Evolutionary conservation across 2,888 invertebrate genomes (phyloP).

Genomic region (Harpalus rubripes): DNA sequence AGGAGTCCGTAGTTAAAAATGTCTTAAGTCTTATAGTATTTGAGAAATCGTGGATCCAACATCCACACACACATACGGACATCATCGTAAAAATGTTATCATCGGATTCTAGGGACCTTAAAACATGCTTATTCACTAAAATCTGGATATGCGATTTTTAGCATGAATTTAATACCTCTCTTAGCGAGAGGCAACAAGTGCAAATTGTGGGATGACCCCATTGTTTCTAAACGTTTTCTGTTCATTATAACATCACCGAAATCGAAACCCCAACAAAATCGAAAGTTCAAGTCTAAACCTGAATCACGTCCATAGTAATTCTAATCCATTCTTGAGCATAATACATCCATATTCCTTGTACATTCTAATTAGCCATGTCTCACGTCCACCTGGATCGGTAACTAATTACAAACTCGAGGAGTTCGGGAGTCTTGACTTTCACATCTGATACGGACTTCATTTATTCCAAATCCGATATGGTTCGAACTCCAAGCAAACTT

Average conservation of each 20-base stretch:
- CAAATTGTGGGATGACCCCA: too few species aligned
- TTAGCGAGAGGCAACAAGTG: too few species aligned
- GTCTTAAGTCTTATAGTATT: too few species aligned
- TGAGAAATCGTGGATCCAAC: too few species aligned
- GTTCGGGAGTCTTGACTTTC: constrained; percentile 14
- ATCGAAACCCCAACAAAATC: constrained; percentile 1
- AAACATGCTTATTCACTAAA: too few species aligned
- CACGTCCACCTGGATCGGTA: constrained; percentile 9
- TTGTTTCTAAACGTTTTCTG: too few species aligned
- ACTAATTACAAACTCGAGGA: constrained; percentile 13
- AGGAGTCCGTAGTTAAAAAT: too few species aligned
- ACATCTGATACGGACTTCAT: constrained; percentile 46
- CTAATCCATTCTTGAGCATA: neutral
- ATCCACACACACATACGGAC: too few species aligned
- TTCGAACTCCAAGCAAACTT: constrained; percentile 23
- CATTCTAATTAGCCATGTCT: constrained; percentile 27
- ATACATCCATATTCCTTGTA: neutral
- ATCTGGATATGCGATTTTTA: too few species aligned
- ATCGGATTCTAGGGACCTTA: too few species aligned
- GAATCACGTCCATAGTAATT: neutral
- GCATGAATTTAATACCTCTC: too few species aligned
- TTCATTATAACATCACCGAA: neutral
- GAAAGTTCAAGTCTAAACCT: neutral
- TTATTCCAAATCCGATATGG: constrained; percentile 46
- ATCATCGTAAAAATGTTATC: too few species aligned